Percentiles rank a stretch among this genome's conserved stretches.
These are phyloP conservation scores for Ormyrus labotus DNA, from an alignment of 2,888 invertebrate species.

Conservation along the genomic window DNA sequence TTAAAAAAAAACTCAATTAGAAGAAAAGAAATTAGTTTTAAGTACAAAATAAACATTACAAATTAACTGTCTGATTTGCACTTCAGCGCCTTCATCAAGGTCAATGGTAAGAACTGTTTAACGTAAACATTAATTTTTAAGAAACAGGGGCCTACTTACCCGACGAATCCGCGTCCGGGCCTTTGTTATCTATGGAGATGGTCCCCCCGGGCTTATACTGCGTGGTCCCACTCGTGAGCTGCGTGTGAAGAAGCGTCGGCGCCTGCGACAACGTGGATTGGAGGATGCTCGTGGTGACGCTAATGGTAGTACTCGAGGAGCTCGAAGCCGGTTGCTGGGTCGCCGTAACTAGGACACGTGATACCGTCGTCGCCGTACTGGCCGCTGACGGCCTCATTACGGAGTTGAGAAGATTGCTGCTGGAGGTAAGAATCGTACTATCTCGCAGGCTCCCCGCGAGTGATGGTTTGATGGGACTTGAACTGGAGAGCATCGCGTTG, in stretches of 20 bases:
- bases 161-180: slow-evolving; percentile 64
- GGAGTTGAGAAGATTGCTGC: slow-evolving; percentile 69
- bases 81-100: background rate
- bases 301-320: slow-evolving; percentile 17
- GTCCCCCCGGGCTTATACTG: slow-evolving; percentile 68
- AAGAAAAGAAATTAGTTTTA: too few relatives aligned
- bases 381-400: slow-evolving; percentile 68
- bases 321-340: slow-evolving; percentile 38
- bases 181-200: slow-evolving; percentile 69
- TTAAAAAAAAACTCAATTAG: too few relatives aligned
- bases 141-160: slow-evolving; percentile 45
- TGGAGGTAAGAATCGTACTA: slow-evolving; percentile 69
- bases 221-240: slow-evolving; percentile 67
- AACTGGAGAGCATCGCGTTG: slow-evolving; percentile 73
- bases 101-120: too few relatives aligned
- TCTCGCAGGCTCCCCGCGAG: slow-evolving; percentile 67
- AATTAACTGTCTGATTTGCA: slow-evolving; percentile 14
- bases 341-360: slow-evolving; percentile 60
- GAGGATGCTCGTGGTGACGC: slow-evolving; percentile 63
- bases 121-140: slow-evolving; percentile 14
- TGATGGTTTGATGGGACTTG: slow-evolving; percentile 69
- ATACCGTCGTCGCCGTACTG: slow-evolving; percentile 49
- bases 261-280: slow-evolving; percentile 73
- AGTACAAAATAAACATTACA: too few relatives aligned
- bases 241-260: slow-evolving; percentile 69